phyloP scores from a whole-genome alignment of 2,797 vertebrate genomes.

The Darevskia mixta region DNA sequence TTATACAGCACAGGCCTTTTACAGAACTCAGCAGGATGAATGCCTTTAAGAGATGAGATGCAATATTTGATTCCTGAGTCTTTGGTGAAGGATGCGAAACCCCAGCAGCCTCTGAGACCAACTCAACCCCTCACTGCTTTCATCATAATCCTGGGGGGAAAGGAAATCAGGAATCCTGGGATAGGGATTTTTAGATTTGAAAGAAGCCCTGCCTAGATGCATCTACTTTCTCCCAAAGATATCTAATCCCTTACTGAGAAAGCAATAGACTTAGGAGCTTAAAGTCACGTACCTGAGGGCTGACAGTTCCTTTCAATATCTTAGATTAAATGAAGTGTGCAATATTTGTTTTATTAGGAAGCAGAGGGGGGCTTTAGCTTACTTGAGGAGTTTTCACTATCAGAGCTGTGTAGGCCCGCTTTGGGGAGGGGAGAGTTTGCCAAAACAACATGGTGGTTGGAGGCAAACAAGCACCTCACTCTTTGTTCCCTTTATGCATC shows the following conservation, averaged over 20 bases:
- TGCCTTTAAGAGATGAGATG: not conserved
- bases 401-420: conserved; percentile 63
- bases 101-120: not conserved
- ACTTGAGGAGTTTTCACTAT: conserved; percentile 74
- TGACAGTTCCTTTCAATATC: conserved; percentile 81
- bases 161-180: conserved; percentile 44
- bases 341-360: conserved; percentile 81
- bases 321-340: conserved; percentile 82
- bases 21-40: conserved; percentile 2
- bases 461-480: conserved; percentile 37
- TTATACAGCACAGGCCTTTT: not conserved
- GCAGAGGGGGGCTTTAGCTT: conserved; percentile 70
- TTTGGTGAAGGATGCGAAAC: not conserved
- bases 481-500: conserved; percentile 35
- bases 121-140: conserved; percentile 27
- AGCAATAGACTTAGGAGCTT: conserved; percentile 74
- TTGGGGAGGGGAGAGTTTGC: conserved; percentile 53
- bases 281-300: conserved; percentile 77
- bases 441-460: conserved; percentile 47
- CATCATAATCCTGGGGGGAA: conserved; percentile 18
- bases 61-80: conserved; percentile 2
- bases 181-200: conserved; percentile 46
- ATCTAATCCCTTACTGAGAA: conserved; percentile 65
- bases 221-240: conserved; percentile 69
- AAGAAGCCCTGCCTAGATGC: conserved; percentile 63